Percentiles rank a stretch among this genome's conserved stretches.
phyloP scores from a whole-genome alignment of 2,113 vertebrate species.

The Entelurus aequoreus region DNA sequence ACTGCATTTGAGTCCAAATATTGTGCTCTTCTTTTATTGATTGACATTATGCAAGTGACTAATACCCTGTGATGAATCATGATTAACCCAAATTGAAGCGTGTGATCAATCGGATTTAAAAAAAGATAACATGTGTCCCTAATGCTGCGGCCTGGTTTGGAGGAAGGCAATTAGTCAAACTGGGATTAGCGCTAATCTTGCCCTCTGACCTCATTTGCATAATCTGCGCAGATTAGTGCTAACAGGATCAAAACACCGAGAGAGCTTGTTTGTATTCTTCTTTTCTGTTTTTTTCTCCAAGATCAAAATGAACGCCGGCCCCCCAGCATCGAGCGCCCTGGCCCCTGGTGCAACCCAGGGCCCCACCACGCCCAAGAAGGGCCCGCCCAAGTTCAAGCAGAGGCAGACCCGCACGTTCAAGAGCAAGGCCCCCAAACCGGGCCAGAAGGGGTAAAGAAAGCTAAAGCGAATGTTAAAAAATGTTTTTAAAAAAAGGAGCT shows the following conservation, averaged over 20 bases:
- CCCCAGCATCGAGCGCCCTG: constrained; percentile 75
- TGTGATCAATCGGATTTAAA: too few species aligned
- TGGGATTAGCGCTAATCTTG: constrained; percentile 60
- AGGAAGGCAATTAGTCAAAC: constrained; percentile 43
- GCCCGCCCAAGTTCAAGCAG: constrained; percentile 97
- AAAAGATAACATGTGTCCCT: neutral
- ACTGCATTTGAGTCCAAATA: too few species aligned
- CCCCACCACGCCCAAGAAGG: constrained; percentile 88
- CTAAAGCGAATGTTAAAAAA: neutral
- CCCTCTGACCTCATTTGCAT: constrained; percentile 46
- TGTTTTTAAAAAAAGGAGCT: neutral
- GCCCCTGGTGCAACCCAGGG: constrained; percentile 53
- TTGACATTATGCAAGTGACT: too few species aligned
- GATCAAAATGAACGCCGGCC: constrained; percentile 68
- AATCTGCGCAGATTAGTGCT: constrained; percentile 49
- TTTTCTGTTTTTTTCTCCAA: neutral
- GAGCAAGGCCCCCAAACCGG: constrained; percentile 96
- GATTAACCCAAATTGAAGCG: too few species aligned
- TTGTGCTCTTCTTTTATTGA: too few species aligned
- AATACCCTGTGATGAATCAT: too few species aligned
- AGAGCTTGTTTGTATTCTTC: neutral
- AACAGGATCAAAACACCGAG: constrained; percentile 36
- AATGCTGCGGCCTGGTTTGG: neutral
- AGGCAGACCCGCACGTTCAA: constrained; percentile 94
- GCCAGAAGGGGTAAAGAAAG: constrained; percentile 83